Evolutionary conservation across 2,797 vertebrate genomes (phyloP), one percentile per base, ranked within the genome.

Genomic region (Phrynocephalus guinanensis): DNA sequence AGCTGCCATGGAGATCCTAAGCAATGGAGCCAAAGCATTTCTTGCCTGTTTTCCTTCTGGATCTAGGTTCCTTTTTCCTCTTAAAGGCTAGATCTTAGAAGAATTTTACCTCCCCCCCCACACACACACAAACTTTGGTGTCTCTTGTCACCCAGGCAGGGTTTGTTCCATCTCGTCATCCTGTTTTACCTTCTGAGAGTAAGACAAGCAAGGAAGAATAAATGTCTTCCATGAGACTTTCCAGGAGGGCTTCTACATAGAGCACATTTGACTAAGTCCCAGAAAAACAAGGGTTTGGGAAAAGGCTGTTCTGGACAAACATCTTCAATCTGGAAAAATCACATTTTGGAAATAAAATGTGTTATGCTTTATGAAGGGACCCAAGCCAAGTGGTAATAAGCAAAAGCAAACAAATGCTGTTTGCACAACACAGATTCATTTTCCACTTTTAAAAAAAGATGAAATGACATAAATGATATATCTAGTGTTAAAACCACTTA

Each of bases 121-220:
- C 38, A 38, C 38, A 44, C 38, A 44, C 38, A 44, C 3, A 44
- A 44, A 73, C 15, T 50, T 90, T 83, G 84, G 73, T 93, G 91
- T 83, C 84, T 92, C 84, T 92, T n/a, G 1, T 67, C 78, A 67
- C 78, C 71, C 83, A 92, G 91, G 77, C 75, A 67, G 4, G 77
- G 26, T 79, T 48, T 83, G 44, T 94, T 93, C 92, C 87, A 91
- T 94, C 85, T 92, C 76, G 73, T 60, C 92, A 88, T 86, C 75
- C 83, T 26, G 30, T 20, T 73, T 73, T 73, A 73, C 26, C 30
- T 73, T 22, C 87, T 90, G 81, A n/a, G 87, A 87, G 83, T 73
- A 82, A 87, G 87, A 66, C 30, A 73, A 70, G 78, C 79, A 50
- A 86, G 87, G 89, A 88, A 88, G 56, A 9, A 0, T 88, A 91